Conservation (phyloP, 2,888 invertebrate species). For the Parnassius smintheus region DNA sequence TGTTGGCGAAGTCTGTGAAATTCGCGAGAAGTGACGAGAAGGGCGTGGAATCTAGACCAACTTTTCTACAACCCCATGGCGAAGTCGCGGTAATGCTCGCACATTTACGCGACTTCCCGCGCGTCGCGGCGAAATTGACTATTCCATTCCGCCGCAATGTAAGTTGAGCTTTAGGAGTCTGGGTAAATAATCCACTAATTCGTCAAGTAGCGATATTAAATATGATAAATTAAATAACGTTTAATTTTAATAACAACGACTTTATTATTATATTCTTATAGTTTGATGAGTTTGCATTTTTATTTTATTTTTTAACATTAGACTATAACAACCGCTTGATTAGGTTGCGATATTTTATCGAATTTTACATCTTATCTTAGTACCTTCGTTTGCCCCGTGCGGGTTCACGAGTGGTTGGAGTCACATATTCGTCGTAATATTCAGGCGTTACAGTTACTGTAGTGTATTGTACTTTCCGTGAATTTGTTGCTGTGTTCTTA, state of each 20-base stretch:
- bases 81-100: too few species aligned
- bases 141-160: too few species aligned
- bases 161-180: too few species aligned
- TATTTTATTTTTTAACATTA: neutral
- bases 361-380: constrained; percentile 2
- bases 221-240: constrained; percentile 4
- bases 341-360: neutral
- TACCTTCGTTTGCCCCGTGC: constrained; percentile 4
- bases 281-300: constrained; percentile 7
- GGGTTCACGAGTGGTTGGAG: constrained; percentile 10
- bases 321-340: constrained; percentile 3
- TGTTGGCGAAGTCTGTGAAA: too few species aligned
- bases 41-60: too few species aligned
- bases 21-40: too few species aligned
- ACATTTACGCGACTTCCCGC: too few species aligned
- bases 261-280: constrained; percentile 2
- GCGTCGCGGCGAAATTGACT: too few species aligned
- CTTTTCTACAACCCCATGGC: too few species aligned
- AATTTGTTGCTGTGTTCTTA: constrained; percentile 8
- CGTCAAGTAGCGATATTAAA: too few species aligned
- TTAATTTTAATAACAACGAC: constrained; percentile 22
- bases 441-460: constrained; percentile 19
- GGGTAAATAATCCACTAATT: too few species aligned
- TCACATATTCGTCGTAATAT: constrained; percentile 13
- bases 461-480: too few species aligned